Evolutionary conservation across 2,888 invertebrate species (phyloP).

Genomic region (Hydraecia micacea): DNA sequence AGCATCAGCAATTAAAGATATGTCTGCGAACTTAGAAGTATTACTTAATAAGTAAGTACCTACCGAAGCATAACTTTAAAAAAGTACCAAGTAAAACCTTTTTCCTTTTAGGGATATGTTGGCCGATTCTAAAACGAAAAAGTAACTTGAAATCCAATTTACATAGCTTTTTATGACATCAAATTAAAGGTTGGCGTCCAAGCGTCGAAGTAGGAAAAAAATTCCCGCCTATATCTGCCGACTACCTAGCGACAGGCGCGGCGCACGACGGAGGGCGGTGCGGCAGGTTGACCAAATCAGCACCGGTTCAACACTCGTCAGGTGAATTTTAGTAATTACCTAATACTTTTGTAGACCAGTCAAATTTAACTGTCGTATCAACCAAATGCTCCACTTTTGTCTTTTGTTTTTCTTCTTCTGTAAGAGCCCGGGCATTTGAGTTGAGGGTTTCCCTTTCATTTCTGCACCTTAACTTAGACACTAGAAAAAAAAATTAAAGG

Average conservation of each 20-base stretch:
- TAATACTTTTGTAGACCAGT: neutral
- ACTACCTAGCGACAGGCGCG: neutral
- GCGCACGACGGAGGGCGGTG: no score
- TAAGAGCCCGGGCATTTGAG: neutral
- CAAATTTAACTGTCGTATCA: neutral
- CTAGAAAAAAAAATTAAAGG: neutral
- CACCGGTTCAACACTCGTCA: neutral
- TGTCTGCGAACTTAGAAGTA: neutral
- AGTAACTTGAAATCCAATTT: conserved; percentile 2
- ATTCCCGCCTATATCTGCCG: conserved; percentile 1
- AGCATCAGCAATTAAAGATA: neutral
- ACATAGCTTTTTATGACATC: neutral
- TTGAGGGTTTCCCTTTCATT: neutral
- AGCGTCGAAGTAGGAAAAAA: neutral
- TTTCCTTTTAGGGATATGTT: neutral
- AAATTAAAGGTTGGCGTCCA: conserved; percentile 23
- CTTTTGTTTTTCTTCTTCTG: neutral
- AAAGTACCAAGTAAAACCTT: no score
- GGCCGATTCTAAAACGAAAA: neutral
- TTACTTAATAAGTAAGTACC: neutral
- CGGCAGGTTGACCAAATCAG: neutral
- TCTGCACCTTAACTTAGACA: no score
- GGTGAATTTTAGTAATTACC: conserved; percentile 3
- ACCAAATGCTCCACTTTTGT: neutral
- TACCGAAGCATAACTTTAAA: neutral